phyloP scores from a whole-genome alignment of 2,797 vertebrate genomes.

The Phataginus tetradactyla region DNA sequence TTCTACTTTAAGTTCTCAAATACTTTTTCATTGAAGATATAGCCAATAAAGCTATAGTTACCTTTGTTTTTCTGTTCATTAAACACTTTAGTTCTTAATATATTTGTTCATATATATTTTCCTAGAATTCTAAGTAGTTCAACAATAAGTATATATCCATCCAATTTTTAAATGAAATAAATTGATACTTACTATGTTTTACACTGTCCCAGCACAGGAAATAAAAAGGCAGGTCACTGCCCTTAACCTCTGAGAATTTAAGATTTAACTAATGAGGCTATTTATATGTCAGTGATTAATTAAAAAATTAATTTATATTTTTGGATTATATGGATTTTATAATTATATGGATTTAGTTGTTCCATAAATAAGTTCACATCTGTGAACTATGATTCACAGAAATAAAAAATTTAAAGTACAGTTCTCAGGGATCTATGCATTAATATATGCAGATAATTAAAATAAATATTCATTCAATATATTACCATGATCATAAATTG shows the following conservation, averaged over 20 bases:
- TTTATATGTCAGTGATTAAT: constrained; percentile 11
- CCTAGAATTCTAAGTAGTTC: background rate
- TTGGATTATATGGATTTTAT: background rate
- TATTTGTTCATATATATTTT: background rate
- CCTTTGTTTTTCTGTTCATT: background rate
- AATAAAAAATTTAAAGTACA: background rate
- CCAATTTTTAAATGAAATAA: constrained; percentile 15
- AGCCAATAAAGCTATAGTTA: background rate
- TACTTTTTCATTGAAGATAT: background rate
- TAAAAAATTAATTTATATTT: constrained; percentile 6
- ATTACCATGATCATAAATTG: background rate
- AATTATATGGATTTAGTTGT: background rate
- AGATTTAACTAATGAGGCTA: background rate
- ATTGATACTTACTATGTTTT: background rate
- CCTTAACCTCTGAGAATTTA: background rate
- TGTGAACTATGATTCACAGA: background rate
- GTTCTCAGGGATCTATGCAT: background rate
- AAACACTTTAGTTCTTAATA: background rate
- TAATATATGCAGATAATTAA: background rate
- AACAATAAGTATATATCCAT: background rate
- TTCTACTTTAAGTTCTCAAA: background rate
- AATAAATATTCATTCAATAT: constrained; percentile 28
- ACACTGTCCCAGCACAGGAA: background rate
- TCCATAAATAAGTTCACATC: background rate
- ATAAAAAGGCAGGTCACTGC: background rate